phyloP scores from a whole-genome alignment of 1,140 invertebrate genomes.

The Drosophila baimaii region DNA sequence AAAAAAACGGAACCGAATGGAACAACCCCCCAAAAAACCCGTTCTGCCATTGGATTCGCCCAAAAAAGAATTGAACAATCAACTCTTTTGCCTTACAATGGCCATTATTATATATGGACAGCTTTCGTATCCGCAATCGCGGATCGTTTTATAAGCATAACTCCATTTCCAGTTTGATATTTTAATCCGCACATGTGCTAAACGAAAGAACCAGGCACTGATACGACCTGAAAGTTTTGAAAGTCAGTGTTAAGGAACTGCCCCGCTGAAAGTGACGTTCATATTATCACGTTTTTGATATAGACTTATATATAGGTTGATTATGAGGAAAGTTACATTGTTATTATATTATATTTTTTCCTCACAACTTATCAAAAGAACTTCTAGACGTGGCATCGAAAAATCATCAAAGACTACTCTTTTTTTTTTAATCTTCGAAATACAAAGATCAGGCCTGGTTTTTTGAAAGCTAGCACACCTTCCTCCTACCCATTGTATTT shows the following conservation, averaged over 20 bases:
- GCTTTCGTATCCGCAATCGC: conserved; percentile 43
- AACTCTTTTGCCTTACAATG: conserved; percentile 42
- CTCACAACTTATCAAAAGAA: neutral
- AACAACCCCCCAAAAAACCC: conserved; percentile 10
- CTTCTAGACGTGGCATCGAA: neutral
- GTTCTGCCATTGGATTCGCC: conserved; percentile 23
- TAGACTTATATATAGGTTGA: neutral
- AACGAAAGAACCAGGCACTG: conserved; percentile 29
- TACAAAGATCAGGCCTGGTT: neutral
- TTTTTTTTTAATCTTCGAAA: too few species aligned
- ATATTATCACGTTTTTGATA: neutral
- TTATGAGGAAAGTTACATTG: neutral
- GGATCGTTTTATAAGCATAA: conserved; percentile 8
- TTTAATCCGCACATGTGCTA: conserved; percentile 44
- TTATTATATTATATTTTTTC: neutral
- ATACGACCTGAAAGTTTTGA: conserved; percentile 21
- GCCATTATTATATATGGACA: conserved; percentile 24
- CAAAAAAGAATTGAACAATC: conserved; percentile 36
- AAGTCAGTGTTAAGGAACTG: conserved; percentile 14
- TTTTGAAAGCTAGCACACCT: neutral
- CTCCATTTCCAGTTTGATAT: conserved; percentile 46
- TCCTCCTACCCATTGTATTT: neutral
- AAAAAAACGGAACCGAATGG: conserved; percentile 9
- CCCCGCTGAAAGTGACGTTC: neutral
- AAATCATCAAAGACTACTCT: too few species aligned